Base-by-base conservation (phyloP, 2,113 vertebrate species). In the Mellivora capensis region DNA sequence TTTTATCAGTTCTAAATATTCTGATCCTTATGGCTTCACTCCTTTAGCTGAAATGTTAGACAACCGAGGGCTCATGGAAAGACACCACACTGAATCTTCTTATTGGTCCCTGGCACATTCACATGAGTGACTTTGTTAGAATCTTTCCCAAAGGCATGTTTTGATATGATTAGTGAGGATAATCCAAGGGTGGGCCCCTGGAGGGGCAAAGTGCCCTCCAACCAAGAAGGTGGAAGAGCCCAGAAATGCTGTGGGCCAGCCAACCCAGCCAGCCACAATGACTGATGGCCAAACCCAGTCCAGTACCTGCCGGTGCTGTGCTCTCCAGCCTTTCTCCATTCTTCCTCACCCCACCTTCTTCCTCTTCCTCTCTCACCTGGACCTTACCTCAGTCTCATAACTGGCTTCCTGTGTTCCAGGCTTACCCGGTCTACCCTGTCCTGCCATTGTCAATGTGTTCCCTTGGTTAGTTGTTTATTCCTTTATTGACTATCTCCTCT, bases 21-120 rank as follows among this genome's bases (percentile, higher is more conserved):
- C 37, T 85, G 7, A 82, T 57, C 31, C 86, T 96, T 88, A 71
- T 49, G 47, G 27, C n/a, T 69, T 93, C 34, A 81, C 87, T 91
- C 44, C 34, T 90, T 79, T 72, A 62, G 25, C 94, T 91, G 72
- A 85, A 93, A 94, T 83, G 42, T 93, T 91, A 86, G 37, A 85
- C 17, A 91, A 62, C 39, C 71, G 57, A 82, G 83, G 87, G 31
- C 47, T 23, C 64, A 79, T 54, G 61, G 90, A 93, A 95, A 76
- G 6, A n/a, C 10, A 82, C 57, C 82, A 57, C 31, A 76, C 76
- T 93, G 59, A 91, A 54, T 67, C 44, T 77, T 72, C 72, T 91
- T 71, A 37, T 76, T 71, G 47, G 23, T 67, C 72, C 42, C 20
- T 77, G 27, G 34, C 7, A 49, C n/a, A 23, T 64, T 57, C 54